Conservation (phyloP, 2,888 invertebrate species). For the Lordiphosa fenestrarum region DNA sequence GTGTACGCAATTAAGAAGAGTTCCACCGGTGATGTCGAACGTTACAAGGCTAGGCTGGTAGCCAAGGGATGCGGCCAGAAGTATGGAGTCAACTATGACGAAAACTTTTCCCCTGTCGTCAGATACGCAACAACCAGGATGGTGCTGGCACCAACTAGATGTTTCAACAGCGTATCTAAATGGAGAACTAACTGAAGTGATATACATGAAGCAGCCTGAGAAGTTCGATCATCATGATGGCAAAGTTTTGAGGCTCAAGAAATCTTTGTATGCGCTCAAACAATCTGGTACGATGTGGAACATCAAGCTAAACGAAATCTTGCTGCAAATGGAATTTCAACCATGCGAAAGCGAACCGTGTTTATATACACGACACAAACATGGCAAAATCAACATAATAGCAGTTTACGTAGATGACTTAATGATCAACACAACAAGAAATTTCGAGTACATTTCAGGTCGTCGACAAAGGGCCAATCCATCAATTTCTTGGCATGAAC, state of each 20-base stretch:
- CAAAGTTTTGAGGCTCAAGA: neutral
- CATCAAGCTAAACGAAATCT: neutral
- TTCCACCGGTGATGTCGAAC: too few species aligned
- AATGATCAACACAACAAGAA: neutral
- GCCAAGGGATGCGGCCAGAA: conserved; percentile 12
- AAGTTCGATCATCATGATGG: neutral
- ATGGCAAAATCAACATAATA: too few species aligned
- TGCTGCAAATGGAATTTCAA: neutral
- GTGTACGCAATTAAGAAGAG: too few species aligned
- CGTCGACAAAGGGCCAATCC: neutral
- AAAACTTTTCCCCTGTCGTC: conserved; percentile 4
- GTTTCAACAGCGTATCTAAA: neutral
- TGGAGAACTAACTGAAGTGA: neutral
- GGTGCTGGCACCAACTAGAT: neutral
- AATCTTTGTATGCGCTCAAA: neutral
- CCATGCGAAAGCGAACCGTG: too few species aligned
- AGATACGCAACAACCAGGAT: neutral
- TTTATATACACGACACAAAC: too few species aligned
- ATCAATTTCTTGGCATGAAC: neutral
- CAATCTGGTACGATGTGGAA: neutral
- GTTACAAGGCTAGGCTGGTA: conserved; percentile 6
- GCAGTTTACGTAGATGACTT: neutral
- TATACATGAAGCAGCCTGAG: neutral
- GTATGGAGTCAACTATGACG: conserved; percentile 45
- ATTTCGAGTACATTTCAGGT: neutral